phyloP scores from a whole-genome alignment of 2,113 vertebrate species.

The Anolis sagrei region DNA sequence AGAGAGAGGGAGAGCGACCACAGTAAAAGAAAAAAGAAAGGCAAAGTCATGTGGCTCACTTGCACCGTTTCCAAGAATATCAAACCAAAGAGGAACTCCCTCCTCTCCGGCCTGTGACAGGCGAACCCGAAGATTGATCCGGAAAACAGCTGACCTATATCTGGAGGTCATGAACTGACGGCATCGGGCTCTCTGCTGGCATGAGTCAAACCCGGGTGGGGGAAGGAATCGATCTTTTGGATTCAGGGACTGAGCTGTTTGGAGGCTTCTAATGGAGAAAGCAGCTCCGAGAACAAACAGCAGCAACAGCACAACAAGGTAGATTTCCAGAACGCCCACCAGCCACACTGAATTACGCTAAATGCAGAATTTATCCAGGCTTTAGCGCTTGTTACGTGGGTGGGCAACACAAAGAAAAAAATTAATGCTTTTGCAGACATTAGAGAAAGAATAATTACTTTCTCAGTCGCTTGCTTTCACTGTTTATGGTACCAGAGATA shows the following conservation, averaged over 20 bases:
- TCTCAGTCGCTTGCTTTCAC: not conserved
- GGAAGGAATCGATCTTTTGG: slow-evolving; percentile 14
- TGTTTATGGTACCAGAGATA: not conserved
- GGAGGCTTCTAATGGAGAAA: not conserved
- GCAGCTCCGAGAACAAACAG: not conserved
- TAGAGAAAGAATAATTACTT: not conserved
- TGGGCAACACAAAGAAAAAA: not conserved
- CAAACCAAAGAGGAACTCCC: slow-evolving; percentile 9
- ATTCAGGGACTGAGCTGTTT: not conserved
- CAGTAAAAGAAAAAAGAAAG: not conserved
- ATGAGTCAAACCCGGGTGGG: not conserved
- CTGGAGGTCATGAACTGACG: slow-evolving; percentile 31
- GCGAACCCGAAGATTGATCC: slow-evolving; percentile 3
- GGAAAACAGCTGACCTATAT: slow-evolving; percentile 39
- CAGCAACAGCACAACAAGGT: not conserved
- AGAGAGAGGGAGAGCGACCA: not conserved
- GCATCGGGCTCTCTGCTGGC: slow-evolving; percentile 14
- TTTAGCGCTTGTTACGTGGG: not conserved
- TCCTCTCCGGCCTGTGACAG: slow-evolving; percentile 2
- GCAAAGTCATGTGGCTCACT: not conserved
- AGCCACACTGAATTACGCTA: not conserved
- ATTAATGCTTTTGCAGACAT: not conserved
- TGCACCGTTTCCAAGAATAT: not conserved
- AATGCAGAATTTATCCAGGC: not conserved
- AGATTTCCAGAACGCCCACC: slow-evolving; percentile 5